Evolutionary conservation across 2,113 vertebrate species (phyloP).

Genomic region (Promerops cafer): DNA sequence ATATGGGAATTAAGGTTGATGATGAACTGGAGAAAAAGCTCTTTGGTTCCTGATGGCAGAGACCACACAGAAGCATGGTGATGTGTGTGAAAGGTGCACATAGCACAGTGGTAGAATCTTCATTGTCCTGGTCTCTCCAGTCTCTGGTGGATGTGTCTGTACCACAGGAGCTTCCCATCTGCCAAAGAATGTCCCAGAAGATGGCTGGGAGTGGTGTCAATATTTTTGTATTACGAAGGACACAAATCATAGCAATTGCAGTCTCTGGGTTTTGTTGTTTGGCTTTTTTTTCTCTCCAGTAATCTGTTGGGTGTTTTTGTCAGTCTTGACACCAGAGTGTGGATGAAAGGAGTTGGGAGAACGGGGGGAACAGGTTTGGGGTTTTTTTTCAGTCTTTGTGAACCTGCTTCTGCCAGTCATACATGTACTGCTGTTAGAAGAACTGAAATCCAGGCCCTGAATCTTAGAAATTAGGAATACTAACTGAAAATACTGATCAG

Average conservation of each 20-base stretch:
- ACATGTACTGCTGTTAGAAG: background rate
- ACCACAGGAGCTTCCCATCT: background rate
- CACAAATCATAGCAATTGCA: background rate
- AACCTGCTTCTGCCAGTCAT: background rate
- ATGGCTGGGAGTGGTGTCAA: background rate
- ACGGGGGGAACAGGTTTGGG: fast-evolving
- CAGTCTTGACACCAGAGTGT: background rate
- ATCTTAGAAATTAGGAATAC: background rate
- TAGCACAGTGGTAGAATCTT: background rate
- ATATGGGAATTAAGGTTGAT: background rate
- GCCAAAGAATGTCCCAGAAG: background rate
- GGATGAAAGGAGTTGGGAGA: background rate
- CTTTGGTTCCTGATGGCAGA: background rate
- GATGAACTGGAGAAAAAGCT: background rate
- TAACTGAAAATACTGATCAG: background rate
- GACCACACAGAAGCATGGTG: background rate
- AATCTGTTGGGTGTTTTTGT: background rate
- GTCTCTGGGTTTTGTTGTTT: background rate
- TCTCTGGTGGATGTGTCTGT: background rate
- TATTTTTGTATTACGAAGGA: background rate
- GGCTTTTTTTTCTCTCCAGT: background rate
- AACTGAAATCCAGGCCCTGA: background rate
- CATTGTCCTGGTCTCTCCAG: fast-evolving
- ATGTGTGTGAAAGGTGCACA: background rate
- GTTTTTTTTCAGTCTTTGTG: background rate